Evolutionary conservation across 2,888 invertebrate species (phyloP).

Genomic region (Ormyrus labotus): DNA sequence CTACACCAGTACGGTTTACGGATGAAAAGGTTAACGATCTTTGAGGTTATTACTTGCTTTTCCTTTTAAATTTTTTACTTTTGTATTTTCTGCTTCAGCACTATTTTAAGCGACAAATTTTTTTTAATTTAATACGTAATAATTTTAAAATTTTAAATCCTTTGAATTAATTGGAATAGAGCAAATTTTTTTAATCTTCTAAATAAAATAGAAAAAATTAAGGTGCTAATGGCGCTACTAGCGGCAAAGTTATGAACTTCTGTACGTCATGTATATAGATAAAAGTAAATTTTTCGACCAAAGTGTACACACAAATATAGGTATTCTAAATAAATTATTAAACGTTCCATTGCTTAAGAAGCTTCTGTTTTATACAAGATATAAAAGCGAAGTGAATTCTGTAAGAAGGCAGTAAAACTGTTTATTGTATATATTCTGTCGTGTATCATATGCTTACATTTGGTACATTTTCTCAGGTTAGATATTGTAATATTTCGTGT

Average conservation of each 20-base stretch:
- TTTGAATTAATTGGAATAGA: too few species aligned
- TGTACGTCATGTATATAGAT: constrained; percentile 17
- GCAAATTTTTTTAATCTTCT: too few species aligned
- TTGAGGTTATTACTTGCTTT: constrained; percentile 15
- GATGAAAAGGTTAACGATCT: constrained; percentile 27
- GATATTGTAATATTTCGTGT: too few species aligned
- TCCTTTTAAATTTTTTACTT: background rate
- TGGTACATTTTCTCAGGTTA: too few species aligned
- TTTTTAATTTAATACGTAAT: too few species aligned
- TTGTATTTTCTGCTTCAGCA: background rate
- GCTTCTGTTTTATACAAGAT: background rate
- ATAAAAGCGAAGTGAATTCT: background rate
- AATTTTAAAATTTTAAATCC: too few species aligned
- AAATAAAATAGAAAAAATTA: background rate
- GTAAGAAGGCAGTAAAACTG: too few species aligned
- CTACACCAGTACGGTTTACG: constrained; percentile 4
- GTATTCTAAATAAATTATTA: background rate
- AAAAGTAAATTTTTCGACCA: background rate
- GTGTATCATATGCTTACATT: too few species aligned
- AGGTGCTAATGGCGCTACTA: constrained; percentile 2
- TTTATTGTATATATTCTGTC: too few species aligned
- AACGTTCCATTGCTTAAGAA: too few species aligned
- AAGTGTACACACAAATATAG: constrained; percentile 17
- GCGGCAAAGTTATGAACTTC: constrained; percentile 1
- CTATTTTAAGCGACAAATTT: background rate